Evolutionary conservation across 2,888 invertebrate species (phyloP).

Genomic region (Stegana nigrithorax): DNA sequence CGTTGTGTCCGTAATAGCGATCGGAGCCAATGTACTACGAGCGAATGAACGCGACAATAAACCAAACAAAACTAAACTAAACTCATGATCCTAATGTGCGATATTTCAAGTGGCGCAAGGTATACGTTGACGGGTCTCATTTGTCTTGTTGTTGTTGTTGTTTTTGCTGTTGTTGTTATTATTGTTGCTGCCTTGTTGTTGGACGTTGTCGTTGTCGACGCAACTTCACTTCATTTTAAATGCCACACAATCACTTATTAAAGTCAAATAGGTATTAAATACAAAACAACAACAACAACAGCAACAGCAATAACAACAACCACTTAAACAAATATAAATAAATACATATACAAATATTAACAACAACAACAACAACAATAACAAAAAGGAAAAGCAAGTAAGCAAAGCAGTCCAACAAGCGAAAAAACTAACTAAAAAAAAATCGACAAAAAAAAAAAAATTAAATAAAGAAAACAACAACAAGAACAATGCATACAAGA

Average conservation of each 20-base stretch:
- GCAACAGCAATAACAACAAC: constrained; percentile 21
- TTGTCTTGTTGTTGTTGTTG: not conserved
- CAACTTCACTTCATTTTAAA: constrained; percentile 53
- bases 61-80: constrained; percentile 15
- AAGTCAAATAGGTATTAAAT: constrained; percentile 65
- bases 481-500: constrained; percentile 5
- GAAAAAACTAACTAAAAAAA: no score
- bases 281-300: constrained; percentile 42
- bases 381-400: no score
- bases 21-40: no score
- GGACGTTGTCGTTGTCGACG: constrained; percentile 28
- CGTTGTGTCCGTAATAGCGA: no score
- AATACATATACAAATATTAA: constrained; percentile 45
- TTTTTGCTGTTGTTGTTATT: not conserved
- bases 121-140: not conserved
- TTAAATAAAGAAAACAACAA: constrained; percentile 27
- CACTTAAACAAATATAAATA: constrained; percentile 51
- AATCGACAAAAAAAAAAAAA: constrained; percentile 13
- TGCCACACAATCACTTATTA: constrained; percentile 62
- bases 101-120: constrained; percentile 15
- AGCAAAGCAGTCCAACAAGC: no score
- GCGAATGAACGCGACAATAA: constrained; percentile 8
- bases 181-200: constrained; percentile 24
- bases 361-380: no score
- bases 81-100: constrained; percentile 17